These are phyloP conservation scores for Copidosoma aretas DNA, from an alignment of 2,888 invertebrate genomes.

Conservation along the genomic window DNA sequence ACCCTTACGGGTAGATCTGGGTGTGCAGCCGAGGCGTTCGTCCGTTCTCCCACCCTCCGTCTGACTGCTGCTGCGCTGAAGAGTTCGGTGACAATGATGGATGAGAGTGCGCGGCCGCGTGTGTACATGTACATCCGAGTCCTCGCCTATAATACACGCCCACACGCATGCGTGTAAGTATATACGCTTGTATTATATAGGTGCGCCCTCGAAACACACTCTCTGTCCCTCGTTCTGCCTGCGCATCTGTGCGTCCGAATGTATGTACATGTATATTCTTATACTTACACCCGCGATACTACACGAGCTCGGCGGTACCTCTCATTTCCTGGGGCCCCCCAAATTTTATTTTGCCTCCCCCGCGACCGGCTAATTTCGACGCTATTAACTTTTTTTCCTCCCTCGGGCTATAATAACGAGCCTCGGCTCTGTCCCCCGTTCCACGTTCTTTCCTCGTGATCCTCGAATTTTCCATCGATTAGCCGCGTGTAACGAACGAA, in stretches of 20 bases:
- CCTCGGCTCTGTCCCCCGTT: not conserved
- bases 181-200: slow-evolving; percentile 39
- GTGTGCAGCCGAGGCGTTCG: too few species aligned
- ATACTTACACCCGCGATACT: slow-evolving; percentile 45
- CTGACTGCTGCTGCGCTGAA: slow-evolving; percentile 45
- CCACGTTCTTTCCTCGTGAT: not conserved
- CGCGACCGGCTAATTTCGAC: slow-evolving; percentile 52
- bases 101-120: slow-evolving; percentile 57
- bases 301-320: slow-evolving; percentile 16
- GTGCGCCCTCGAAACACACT: slow-evolving; percentile 55
- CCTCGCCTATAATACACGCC: not conserved
- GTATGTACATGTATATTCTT: too few species aligned
- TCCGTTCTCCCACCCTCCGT: too few species aligned
- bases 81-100: slow-evolving; percentile 62
- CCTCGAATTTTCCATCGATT: slow-evolving; percentile 35
- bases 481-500: slow-evolving; percentile 2
- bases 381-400: slow-evolving; percentile 55
- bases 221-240: slow-evolving; percentile 57
- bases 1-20: too few species aligned
- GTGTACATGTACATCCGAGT: not conserved
- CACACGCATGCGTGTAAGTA: not conserved
- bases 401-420: not conserved
- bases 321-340: slow-evolving; percentile 30
- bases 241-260: slow-evolving; percentile 46
- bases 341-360: not conserved